Conservation (phyloP, 2,113 vertebrate genomes). For the Mobula birostris region DNA sequence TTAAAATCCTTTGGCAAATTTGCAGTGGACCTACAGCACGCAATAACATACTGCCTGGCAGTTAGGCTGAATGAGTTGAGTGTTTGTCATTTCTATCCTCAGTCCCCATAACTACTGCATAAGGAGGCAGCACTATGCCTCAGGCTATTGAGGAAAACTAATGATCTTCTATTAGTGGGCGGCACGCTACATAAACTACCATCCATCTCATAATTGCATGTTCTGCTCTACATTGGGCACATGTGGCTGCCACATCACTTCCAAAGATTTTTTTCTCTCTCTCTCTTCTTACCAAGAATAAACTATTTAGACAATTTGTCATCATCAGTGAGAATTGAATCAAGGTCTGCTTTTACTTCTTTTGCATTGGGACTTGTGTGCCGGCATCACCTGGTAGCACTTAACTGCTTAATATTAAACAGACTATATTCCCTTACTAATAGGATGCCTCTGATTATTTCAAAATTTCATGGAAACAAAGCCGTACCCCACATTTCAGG, state of each 20-base stretch:
- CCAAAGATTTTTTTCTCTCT: background rate
- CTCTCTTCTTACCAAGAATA: conserved; percentile 4
- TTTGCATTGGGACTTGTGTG: background rate
- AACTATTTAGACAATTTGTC: conserved; percentile 23
- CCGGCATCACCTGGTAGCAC: background rate
- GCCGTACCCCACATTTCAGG: background rate
- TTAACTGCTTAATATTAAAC: background rate
- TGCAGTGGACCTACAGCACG: background rate
- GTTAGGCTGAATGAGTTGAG: background rate
- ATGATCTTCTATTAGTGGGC: conserved; percentile 28
- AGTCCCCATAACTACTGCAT: background rate
- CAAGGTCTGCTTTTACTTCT: conserved; percentile 2
- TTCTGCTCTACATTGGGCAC: conserved; percentile 22
- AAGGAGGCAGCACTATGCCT: background rate
- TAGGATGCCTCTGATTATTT: background rate
- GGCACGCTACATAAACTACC: conserved; percentile 28
- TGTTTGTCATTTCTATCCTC: conserved; percentile 21
- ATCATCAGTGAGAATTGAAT: conserved; percentile 24
- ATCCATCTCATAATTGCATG: conserved; percentile 29
- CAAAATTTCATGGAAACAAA: background rate
- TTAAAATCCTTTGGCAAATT: conserved; percentile 12
- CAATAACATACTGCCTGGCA: background rate
- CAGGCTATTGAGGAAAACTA: conserved; percentile 37
- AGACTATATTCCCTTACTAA: background rate
- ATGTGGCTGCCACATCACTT: background rate